A percentile compares a stretch with the other conserved stretches of the same genome.
Evolutionary conservation across 2,888 invertebrate species (phyloP).

Genomic region (Capitulum mitella): DNA sequence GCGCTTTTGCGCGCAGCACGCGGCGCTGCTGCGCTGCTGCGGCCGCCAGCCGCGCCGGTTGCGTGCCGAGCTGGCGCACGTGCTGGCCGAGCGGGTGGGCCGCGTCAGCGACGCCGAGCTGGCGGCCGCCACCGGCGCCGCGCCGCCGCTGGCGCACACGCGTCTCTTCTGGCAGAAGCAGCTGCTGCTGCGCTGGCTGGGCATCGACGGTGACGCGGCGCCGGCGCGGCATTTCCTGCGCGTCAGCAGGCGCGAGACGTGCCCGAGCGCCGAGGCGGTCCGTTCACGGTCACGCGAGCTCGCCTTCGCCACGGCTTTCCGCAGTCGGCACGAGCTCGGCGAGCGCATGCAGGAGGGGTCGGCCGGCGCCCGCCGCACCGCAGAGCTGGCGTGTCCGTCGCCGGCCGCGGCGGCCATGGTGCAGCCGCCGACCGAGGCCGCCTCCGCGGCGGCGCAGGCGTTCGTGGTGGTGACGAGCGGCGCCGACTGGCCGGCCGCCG

Average conservation of each 20-base stretch:
- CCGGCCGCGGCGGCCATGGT: slow-evolving; percentile 44
- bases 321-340: slow-evolving; percentile 44
- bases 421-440: slow-evolving; percentile 45
- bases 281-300: slow-evolving; percentile 38
- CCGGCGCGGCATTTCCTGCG: slow-evolving; percentile 42
- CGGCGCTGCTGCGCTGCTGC: neutral
- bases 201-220: slow-evolving; percentile 28
- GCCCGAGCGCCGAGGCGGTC: slow-evolving; percentile 16
- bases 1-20: slow-evolving; percentile 27
- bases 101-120: slow-evolving; percentile 47
- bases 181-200: slow-evolving; percentile 13
- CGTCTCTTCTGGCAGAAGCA: slow-evolving; percentile 4
- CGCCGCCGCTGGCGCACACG: slow-evolving; percentile 14
- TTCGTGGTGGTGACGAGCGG: slow-evolving; percentile 43
- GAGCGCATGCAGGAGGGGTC: slow-evolving; percentile 40
- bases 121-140: slow-evolving; percentile 41
- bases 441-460: slow-evolving; percentile 41
- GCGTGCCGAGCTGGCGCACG: slow-evolving; percentile 43
- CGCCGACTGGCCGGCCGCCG: slow-evolving; percentile 45
- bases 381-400: slow-evolving; percentile 41
- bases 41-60: slow-evolving; percentile 28
- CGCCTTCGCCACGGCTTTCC: slow-evolving; percentile 45
- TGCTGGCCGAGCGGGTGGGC: slow-evolving; percentile 42
- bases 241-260: slow-evolving; percentile 46
- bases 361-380: neutral